These are phyloP conservation scores for Gorsachius goisagi DNA, from an alignment of 2,113 vertebrate species.

Conservation along the genomic window DNA sequence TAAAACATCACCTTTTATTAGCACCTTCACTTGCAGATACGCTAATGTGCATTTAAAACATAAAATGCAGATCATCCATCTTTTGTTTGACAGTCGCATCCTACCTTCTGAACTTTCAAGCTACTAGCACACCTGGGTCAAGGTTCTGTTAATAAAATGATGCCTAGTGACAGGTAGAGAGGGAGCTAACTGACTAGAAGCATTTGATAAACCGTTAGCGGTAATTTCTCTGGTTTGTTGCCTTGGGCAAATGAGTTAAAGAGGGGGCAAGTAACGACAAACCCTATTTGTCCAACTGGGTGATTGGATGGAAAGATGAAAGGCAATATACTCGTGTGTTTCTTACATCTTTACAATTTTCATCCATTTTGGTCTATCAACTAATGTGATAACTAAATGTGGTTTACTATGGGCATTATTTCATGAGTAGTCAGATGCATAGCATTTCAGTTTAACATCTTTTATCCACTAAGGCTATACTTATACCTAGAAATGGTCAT, in stretches of 20 bases:
- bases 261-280: neutral
- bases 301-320: neutral
- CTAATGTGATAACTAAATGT: neutral
- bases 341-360: neutral
- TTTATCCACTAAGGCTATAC: neutral
- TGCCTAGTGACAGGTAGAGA: neutral
- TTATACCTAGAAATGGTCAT: neutral
- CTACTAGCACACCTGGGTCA: neutral
- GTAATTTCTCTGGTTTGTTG: neutral
- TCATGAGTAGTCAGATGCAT: neutral
- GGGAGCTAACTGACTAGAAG: neutral
- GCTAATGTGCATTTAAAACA: neutral
- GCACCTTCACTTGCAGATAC: neutral
- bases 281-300: neutral
- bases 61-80: neutral
- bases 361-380: neutral
- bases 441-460: neutral
- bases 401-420: neutral
- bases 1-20: neutral
- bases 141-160: neutral
- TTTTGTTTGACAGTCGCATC: neutral
- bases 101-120: neutral
- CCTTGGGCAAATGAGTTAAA: neutral
- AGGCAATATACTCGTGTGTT: neutral
- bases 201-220: neutral